phyloP scores from a whole-genome alignment of 1,140 invertebrate genomes.

The Mizuhopecten yessoensis region DNA sequence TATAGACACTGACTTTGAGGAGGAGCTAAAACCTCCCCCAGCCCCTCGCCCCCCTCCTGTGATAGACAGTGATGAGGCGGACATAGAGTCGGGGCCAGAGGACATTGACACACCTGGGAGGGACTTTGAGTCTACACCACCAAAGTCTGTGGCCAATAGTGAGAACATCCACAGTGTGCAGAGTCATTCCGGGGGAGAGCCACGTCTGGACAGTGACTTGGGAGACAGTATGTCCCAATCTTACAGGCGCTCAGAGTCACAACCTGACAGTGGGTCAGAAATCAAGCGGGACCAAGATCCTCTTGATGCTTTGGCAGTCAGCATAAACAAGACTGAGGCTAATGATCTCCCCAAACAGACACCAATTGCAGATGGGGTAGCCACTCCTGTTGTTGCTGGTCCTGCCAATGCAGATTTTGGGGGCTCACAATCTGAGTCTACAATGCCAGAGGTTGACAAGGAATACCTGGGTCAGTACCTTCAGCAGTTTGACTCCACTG shows the following conservation, averaged over 20 bases:
- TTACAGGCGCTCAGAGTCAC: conserved; percentile 62
- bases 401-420: conserved; percentile 54
- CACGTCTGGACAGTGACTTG: conserved; percentile 54
- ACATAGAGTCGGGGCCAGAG: conserved; percentile 72
- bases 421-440: conserved; percentile 63
- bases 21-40: conserved; percentile 70
- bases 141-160: conserved; percentile 63
- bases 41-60: conserved; percentile 71
- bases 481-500: conserved; percentile 67
- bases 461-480: conserved; percentile 78
- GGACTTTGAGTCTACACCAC: conserved; percentile 70
- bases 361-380: conserved; percentile 51
- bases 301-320: conserved; percentile 47
- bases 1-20: conserved; percentile 71
- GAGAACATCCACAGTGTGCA: conserved; percentile 59
- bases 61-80: conserved; percentile 72
- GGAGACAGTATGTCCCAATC: conserved; percentile 63
- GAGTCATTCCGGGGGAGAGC: conserved; percentile 56
- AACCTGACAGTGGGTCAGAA: conserved; percentile 53
- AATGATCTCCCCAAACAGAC: conserved; percentile 47
- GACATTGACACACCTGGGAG: conserved; percentile 68
- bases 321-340: conserved; percentile 45
- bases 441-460: conserved; percentile 76
- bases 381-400: conserved; percentile 54
- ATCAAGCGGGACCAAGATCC: conserved; percentile 57